Base-by-base conservation (phyloP, 2,888 invertebrate species). In the Drosophila falleni region DNA sequence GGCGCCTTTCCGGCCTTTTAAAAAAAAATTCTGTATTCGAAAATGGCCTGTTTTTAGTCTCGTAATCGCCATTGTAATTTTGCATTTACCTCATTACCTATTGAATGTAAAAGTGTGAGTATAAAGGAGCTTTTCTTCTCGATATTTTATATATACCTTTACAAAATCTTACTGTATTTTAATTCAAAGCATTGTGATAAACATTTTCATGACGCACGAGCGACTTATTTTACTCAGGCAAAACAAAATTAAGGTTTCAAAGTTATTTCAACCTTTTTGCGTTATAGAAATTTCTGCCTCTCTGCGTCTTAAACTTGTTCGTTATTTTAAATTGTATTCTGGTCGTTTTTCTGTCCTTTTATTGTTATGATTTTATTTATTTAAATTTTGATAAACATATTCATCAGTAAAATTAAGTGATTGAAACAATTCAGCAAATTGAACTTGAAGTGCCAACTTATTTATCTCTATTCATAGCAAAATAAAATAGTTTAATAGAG, bases 191-290 rank as follows among this genome's bases (percentile, higher is more conserved):
- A 65, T 67, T 69, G 35, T 37, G 46, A 61, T 60, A 62, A 83
- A 46, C 69, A 72, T 69, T 85, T 66, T 55, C 50, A 63, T 70
- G 77, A 60, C 74, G 83, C 83, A 84, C 87, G 87, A 87, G 82
- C 67, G 87, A 58, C 64, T 60, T 50, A 51, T 63, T 78, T 46
- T 54, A 29, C 49, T 15, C 54, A 64, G 59, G 66, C 47, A 66
- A 61, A 51, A 55, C 58, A 81, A 83, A 67, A 67, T 73, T 23
- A 73, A 49, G 70, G 78, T 35, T 50, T 60, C 51, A 74, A 81
- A 66, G 61, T 69, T 67, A 47, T 74, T 81, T 71, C 61, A 71
- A 71, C 74, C 85, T 73, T 82, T 70, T 67, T 41, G 26, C 13
- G 5, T 42, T 39, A 42, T 62, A 50, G 11, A 67, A 58, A 63